phyloP scores from a whole-genome alignment of 2,113 vertebrate species.

The Microtus oregoni region DNA sequence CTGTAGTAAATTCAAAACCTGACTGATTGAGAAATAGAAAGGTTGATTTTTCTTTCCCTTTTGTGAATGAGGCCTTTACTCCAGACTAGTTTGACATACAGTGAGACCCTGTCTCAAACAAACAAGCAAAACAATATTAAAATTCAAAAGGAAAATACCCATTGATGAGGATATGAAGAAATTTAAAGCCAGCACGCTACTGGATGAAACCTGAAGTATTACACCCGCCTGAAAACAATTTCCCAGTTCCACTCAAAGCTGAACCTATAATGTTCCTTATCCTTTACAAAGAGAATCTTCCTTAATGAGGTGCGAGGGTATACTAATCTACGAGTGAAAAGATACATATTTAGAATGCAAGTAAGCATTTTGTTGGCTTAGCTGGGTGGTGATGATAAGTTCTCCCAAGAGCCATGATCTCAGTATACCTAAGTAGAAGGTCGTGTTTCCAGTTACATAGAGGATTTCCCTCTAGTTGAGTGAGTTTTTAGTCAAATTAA shows the following conservation, averaged over 20 bases:
- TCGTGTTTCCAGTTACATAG: not conserved
- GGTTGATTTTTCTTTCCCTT: conserved; percentile 52
- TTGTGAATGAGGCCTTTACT: conserved; percentile 25
- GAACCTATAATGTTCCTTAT: not conserved
- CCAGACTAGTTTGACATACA: not conserved
- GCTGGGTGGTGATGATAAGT: not conserved
- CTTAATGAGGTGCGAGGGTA: not conserved
- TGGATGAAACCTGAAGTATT: not conserved
- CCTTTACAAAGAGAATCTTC: not conserved
- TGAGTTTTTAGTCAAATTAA: not conserved
- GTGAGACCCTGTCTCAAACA: not conserved
- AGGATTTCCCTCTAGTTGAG: not conserved
- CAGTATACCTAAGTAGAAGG: not conserved
- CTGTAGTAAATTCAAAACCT: conserved; percentile 44
- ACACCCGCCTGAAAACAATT: not conserved
- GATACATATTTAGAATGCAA: not conserved
- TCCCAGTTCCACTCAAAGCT: not conserved
- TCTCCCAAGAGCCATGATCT: too few species aligned
- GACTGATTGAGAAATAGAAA: conserved; percentile 18
- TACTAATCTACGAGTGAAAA: not conserved
- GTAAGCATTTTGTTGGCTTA: not conserved
- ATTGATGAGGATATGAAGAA: not conserved
- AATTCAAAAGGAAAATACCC: not conserved
- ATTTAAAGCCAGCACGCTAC: not conserved
- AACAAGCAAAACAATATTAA: not conserved